A percentile compares a stretch with the other conserved stretches of the same genome.
These are phyloP conservation scores for Gallinago paraguaiae DNA, from an alignment of 2,113 vertebrate genomes.

Conservation along the genomic window DNA sequence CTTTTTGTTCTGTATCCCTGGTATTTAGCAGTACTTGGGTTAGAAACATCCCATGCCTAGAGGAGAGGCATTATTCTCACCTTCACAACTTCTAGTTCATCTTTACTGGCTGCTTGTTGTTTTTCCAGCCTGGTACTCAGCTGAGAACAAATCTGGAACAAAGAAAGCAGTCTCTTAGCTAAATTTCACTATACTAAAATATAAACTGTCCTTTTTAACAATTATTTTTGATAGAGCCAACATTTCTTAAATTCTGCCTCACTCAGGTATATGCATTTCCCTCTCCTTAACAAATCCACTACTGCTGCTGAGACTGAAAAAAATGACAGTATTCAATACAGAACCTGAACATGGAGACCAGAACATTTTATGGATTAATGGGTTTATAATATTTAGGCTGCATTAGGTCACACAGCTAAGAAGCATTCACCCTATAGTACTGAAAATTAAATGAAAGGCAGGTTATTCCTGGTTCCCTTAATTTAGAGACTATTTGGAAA, in stretches of 20 bases:
- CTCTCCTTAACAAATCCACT: background rate
- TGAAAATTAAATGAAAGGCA: background rate
- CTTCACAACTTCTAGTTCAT: slow-evolving; percentile 95
- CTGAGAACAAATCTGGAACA: slow-evolving; percentile 94
- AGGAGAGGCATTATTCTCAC: slow-evolving; percentile 62
- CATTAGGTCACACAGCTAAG: background rate
- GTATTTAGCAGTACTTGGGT: background rate
- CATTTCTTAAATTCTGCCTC: background rate
- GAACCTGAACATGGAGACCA: background rate
- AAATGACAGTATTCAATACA: background rate
- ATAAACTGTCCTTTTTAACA: background rate
- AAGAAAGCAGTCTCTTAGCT: slow-evolving; percentile 30
- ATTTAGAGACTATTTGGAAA: background rate
- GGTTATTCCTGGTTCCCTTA: background rate
- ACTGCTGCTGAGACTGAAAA: background rate
- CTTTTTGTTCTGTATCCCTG: background rate
- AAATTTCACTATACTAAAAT: background rate
- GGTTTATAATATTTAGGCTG: background rate
- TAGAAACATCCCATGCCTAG: background rate
- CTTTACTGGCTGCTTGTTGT: slow-evolving; percentile 92
- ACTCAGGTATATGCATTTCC: background rate
- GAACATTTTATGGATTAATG: background rate
- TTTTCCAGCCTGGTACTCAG: slow-evolving; percentile 94
- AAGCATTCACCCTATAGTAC: background rate
- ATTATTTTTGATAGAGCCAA: background rate